A percentile compares a stretch with the other conserved stretches of the same genome.
Evolutionary conservation across 1,140 invertebrate species (phyloP).

Genomic region (Macrobrachium nipponense): DNA sequence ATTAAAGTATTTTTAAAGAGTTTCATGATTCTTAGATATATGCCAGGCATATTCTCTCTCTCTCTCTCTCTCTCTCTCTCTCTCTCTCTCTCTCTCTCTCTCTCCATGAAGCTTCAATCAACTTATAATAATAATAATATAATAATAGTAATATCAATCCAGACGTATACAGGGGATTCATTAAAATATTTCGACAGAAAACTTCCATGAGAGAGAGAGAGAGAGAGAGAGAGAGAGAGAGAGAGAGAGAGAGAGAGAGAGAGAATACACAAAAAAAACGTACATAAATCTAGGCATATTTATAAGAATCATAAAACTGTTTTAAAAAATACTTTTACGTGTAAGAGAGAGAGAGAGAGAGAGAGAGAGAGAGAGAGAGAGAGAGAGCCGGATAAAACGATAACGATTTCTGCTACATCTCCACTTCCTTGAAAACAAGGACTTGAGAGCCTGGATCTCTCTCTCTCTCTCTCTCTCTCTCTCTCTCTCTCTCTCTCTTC

Average conservation of each 20-base stretch:
- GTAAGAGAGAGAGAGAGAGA: slow-evolving; percentile 19
- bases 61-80: not conserved
- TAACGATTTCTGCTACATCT: too few relatives aligned
- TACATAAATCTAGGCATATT: too few relatives aligned
- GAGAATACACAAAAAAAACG: too few relatives aligned
- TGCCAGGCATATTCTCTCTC: too few relatives aligned
- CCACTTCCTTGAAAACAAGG: too few relatives aligned
- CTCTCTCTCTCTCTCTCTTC: too few relatives aligned
- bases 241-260: slow-evolving; percentile 10
- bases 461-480: not conserved
- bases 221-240: not conserved
- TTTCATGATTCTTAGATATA: too few relatives aligned
- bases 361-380: slow-evolving; percentile 24
- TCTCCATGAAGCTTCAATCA: not conserved
- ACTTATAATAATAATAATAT: not conserved
- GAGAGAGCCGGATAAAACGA: not conserved
- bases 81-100: slow-evolving; percentile 15
- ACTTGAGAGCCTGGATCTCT: not conserved
- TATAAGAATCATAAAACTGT: too few relatives aligned
- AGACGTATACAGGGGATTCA: not conserved
- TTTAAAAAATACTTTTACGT: too few relatives aligned
- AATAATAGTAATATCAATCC: not conserved
- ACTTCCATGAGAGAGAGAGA: not conserved
- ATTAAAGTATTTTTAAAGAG: too few relatives aligned
- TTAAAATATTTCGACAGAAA: not conserved